Evolutionary conservation across 2,888 invertebrate genomes (phyloP).

Genomic region (Drosophila tripunctata): DNA sequence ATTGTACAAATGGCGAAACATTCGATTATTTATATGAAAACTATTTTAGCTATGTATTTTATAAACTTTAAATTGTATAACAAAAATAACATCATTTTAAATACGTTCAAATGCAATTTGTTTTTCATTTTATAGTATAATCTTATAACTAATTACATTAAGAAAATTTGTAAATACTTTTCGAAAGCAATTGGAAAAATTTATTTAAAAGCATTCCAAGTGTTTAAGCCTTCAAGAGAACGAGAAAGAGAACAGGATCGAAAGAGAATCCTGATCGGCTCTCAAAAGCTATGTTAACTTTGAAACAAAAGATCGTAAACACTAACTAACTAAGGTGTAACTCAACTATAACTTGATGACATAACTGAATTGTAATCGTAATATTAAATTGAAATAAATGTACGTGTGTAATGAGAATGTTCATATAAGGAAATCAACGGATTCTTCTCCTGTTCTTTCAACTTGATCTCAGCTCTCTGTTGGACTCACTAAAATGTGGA

Average conservation of each 20-base stretch:
- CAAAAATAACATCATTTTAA: constrained; percentile 51
- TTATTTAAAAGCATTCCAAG: constrained; percentile 66
- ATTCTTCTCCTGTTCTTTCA: constrained; percentile 1
- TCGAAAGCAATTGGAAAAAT: constrained; percentile 47
- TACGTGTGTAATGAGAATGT: constrained; percentile 53
- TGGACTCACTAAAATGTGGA: constrained; percentile 45
- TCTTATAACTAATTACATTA: constrained; percentile 70
- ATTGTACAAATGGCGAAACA: constrained; percentile 59
- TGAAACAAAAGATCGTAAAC: constrained; percentile 61
- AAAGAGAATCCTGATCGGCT: constrained; percentile 34
- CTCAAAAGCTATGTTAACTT: constrained; percentile 43
- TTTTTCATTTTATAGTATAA: constrained; percentile 59
- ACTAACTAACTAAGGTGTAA: constrained; percentile 72
- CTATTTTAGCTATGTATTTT: constrained; percentile 60
- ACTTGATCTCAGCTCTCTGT: constrained; percentile 52
- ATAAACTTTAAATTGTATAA: constrained; percentile 39
- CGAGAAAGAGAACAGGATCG: constrained; percentile 24
- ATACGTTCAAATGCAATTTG: constrained; percentile 82
- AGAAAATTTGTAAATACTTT: constrained; percentile 57
- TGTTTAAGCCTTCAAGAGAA: constrained; percentile 43
- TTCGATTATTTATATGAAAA: constrained; percentile 60
- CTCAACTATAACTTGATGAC: constrained; percentile 74
- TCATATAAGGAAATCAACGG: constrained; percentile 14
- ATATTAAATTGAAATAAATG: constrained; percentile 57
- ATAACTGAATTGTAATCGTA: constrained; percentile 66